Base-by-base conservation (phyloP, 1,140 invertebrate species). In the Rhyacophila brunnea region DNA sequence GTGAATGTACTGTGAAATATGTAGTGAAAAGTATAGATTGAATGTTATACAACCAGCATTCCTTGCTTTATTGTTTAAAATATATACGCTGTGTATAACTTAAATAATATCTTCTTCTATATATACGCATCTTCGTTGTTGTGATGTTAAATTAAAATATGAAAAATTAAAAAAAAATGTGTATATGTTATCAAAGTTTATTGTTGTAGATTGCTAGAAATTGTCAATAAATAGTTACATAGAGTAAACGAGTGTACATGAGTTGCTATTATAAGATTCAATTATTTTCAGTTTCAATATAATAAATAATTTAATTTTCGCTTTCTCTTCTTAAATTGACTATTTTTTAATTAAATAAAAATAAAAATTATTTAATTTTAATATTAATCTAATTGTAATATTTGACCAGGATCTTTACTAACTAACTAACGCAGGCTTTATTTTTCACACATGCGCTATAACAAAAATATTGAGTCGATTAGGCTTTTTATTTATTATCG, bases 101-200 rank as follows among this genome's bases (percentile, higher is more conserved):
- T 17, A 36, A 47, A 57, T 40, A 44, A 50, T 51, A 45, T 44
- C 40, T 45, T 47, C 60, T 57, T 63, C 36, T 58, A 47, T 56
- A 62, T 64, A 65, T 58, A 43, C 19, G 49, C 58, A 65, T 65
- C 62, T 57, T 65, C 55, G 58, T 65, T 65, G 62, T 65, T 65
- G 58, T 65, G 50, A 61, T 61, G 58, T 65, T 65, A 42, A 64
- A 64, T 49, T 48, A 60, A 55, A 57, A 60, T 60, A 50, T 50
- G 40, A 52, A 57, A 32, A 58, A 61, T 49, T n/a, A 58, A 58
- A 56, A 54, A 57, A 58, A 65, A 65, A 59, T 48, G 43, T 65
- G 62, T 65, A 65, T 50, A 58, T 65, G 62, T 65, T 65, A 61
- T 51, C 51, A 47, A 61, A 60, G 43, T 59, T 55, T 51, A 60